A percentile compares a stretch with the other conserved stretches of the same genome.
Conservation (phyloP, 2,113 vertebrate genomes). For the Alaudala cheleensis region DNA sequence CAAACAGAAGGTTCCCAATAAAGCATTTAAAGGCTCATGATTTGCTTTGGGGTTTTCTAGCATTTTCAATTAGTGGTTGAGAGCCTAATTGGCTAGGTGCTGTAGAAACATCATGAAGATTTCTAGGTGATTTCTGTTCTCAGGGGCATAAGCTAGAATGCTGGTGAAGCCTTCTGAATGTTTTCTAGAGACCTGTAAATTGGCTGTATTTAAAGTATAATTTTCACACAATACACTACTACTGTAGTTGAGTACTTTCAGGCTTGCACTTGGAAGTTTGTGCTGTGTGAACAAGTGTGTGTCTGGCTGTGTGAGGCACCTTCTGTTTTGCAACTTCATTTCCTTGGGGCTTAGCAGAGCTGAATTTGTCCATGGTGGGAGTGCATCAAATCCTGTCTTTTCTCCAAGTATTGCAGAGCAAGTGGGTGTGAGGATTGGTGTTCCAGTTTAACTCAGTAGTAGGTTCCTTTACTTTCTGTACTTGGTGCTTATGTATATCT, state of each 20-base stretch:
- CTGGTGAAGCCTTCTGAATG: neutral
- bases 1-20: neutral
- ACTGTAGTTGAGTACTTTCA: neutral
- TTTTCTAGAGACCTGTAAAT: neutral
- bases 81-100: neutral
- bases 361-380: neutral
- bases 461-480: neutral
- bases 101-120: neutral
- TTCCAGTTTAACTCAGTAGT: neutral
- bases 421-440: neutral
- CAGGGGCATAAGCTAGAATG: neutral
- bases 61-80: neutral
- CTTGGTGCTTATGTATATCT: neutral
- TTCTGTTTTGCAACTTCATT: neutral
- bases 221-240: neutral
- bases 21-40: neutral
- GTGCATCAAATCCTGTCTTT: neutral
- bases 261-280: neutral
- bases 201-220: neutral
- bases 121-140: neutral
- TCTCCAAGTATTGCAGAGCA: neutral
- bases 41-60: neutral
- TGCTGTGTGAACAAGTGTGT: neutral
- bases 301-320: neutral
- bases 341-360: neutral